Conservation (phyloP, 2,797 vertebrate genomes). For the Cryptoprocta ferox region DNA sequence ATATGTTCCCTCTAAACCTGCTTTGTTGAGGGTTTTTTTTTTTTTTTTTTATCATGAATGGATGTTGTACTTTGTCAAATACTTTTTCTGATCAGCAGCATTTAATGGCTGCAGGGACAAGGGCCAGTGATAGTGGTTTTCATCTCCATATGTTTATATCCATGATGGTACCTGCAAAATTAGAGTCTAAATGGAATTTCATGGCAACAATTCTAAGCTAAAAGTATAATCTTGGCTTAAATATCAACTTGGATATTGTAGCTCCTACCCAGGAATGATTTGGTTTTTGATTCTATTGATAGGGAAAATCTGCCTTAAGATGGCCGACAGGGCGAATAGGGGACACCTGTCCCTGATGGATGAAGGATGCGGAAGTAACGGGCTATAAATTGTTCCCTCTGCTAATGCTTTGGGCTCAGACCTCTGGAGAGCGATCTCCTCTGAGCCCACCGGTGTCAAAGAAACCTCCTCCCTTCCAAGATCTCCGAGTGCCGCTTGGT, state of each 20-base stretch:
- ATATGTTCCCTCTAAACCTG: not conserved
- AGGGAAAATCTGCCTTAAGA: too few relatives aligned
- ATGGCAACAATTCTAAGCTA: not conserved
- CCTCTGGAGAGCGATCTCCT: too few relatives aligned
- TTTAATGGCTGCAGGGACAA: not conserved
- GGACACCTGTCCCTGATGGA: too few relatives aligned
- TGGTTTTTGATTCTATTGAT: too few relatives aligned
- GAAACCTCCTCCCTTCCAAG: too few relatives aligned
- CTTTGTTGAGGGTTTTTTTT: not conserved
- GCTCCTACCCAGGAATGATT: not conserved
- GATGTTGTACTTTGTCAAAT: not conserved
- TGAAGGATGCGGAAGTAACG: too few relatives aligned
- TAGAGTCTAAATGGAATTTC: not conserved
- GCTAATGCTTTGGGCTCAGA: too few relatives aligned
- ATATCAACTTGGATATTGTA: not conserved
- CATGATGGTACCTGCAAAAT: not conserved
- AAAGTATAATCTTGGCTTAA: not conserved
- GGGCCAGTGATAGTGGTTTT: not conserved
- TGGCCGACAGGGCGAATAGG: too few relatives aligned
- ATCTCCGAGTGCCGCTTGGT: too few relatives aligned
- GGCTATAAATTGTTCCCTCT: too few relatives aligned
- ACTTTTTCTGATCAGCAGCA: not conserved
- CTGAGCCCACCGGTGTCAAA: too few relatives aligned
- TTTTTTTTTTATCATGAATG: not conserved
- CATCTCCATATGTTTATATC: not conserved